These are phyloP conservation scores for Phylloscopus whistleri DNA, from an alignment of 2,113 vertebrate genomes.

Conservation along the genomic window DNA sequence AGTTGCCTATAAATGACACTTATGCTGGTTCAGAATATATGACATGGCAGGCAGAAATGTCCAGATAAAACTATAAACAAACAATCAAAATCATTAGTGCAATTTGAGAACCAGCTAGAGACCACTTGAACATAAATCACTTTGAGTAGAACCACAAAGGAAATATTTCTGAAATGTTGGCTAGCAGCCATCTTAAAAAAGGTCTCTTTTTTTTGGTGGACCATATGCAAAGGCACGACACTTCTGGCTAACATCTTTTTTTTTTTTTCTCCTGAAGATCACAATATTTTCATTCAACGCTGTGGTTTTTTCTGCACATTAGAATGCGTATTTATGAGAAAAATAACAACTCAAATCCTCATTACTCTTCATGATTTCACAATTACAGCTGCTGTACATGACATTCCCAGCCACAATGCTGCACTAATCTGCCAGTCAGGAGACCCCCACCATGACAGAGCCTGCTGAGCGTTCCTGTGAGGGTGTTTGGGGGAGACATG, in stretches of 20 bases:
- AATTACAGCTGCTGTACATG: neutral
- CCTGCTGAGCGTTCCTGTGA: neutral
- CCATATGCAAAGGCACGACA: neutral
- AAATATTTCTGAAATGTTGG: conserved; percentile 46
- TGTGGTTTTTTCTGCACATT: neutral
- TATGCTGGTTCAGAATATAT: neutral
- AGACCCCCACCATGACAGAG: fast-evolving
- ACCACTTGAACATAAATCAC: conserved; percentile 20
- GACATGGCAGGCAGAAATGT: neutral
- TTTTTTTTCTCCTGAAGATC: neutral
- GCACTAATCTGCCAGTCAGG: neutral
- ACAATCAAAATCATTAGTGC: neutral
- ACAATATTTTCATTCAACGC: neutral
- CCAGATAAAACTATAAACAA: conserved; percentile 32
- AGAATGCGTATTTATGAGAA: neutral
- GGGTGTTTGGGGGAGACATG: neutral
- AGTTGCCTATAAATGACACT: neutral
- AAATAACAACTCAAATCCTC: conserved; percentile 9
- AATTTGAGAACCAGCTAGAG: conserved; percentile 21
- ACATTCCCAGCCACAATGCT: neutral
- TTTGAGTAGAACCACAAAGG: conserved; percentile 10
- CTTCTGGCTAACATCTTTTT: neutral
- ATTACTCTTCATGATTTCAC: conserved; percentile 26
- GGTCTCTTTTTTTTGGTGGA: neutral
- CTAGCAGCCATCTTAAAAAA: conserved; percentile 13